Base-by-base conservation (phyloP, 2,113 vertebrate genomes). In the Rhagologus leucostigma region DNA sequence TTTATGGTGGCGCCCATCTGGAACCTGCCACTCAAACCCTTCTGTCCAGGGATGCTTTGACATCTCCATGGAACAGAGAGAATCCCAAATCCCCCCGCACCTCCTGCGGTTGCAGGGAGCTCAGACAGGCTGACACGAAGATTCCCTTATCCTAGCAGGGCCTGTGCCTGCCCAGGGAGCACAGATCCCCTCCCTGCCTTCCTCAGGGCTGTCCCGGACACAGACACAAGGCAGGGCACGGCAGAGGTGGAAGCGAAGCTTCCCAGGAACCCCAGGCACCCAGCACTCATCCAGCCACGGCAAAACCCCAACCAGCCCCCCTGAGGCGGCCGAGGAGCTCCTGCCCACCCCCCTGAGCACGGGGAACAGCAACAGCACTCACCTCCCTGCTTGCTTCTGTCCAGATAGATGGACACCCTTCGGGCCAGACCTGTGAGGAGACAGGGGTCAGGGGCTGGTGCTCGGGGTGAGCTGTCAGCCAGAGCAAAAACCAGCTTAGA, bases 321-420 rank as follows among this genome's bases (percentile, higher is more conserved):
- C 71, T 3, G 2, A 29, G 50, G 50, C 6, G 15, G 27, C 52
- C 19, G 11, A 64, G 60, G 80, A 91, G 85, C 32, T 76, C 71
- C 85, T 90, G 56, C 79, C 92, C 95, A 64, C 80, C 83, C 74
- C 23, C 76, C 80, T 87, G 74, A 44, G 57, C 67, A 10, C 49
- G 73, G 92, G 78, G 63, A 93, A 90, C 29, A 84, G 93, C 74
- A 96, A 80, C 94, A 91, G 92, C 97, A 98, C 98, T 99, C 98
- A 99, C 98, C 98, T 98, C 99, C 99, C 98, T 99, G 99, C 85
- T 99, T 99, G 98, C 98, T 99, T 95, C 98, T 98, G 98, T 99
- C 99, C 97, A 99, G 99, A 97, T 98, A 99, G 98, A 99, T 99
- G 96, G 99, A 99, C 97, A 99, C 98, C 97, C 98, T 99, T 96